Evolutionary conservation across 2,888 invertebrate genomes (phyloP).

Genomic region (Coelopa pilipes): DNA sequence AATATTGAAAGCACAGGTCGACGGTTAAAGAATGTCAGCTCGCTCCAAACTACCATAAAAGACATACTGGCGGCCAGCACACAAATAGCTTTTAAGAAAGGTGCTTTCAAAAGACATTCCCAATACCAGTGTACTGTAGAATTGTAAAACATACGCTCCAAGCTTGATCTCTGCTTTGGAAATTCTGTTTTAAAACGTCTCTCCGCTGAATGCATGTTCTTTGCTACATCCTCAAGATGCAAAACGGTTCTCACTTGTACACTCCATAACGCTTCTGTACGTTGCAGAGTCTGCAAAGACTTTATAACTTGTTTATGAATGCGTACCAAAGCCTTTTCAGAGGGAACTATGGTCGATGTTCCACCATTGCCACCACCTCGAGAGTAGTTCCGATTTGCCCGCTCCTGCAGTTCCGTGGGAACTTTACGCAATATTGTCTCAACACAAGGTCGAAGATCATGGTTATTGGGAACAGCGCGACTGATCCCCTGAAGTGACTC

Average conservation of each 20-base stretch:
- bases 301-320: slow-evolving; percentile 94
- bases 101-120: slow-evolving; percentile 85
- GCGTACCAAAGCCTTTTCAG: slow-evolving; percentile 86
- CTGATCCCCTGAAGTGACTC: slow-evolving; percentile 89
- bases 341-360: slow-evolving; percentile 75
- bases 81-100: slow-evolving; percentile 79
- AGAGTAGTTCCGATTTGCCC: slow-evolving; percentile 73
- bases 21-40: slow-evolving; percentile 96
- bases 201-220: slow-evolving; percentile 75
- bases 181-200: slow-evolving; percentile 77
- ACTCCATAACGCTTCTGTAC: slow-evolving; percentile 95
- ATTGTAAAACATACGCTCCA: slow-evolving; percentile 73
- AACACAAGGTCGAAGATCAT: slow-evolving; percentile 80
- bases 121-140: slow-evolving; percentile 93
- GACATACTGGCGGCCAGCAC: slow-evolving; percentile 82
- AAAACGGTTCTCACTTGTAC: slow-evolving; percentile 82
- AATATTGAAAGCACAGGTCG: slow-evolving; percentile 94
- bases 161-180: slow-evolving; percentile 71
- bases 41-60: slow-evolving; percentile 97
- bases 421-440: slow-evolving; percentile 92
- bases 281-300: slow-evolving; percentile 89
- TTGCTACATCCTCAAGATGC: slow-evolving; percentile 87
- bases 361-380: slow-evolving; percentile 69
- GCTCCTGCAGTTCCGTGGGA: slow-evolving; percentile 80
- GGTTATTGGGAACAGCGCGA: slow-evolving; percentile 79